Evolutionary conservation across 2,797 vertebrate genomes (phyloP), one percentile per base, ranked within the genome.

Genomic region (Enteromius treurensis): DNA sequence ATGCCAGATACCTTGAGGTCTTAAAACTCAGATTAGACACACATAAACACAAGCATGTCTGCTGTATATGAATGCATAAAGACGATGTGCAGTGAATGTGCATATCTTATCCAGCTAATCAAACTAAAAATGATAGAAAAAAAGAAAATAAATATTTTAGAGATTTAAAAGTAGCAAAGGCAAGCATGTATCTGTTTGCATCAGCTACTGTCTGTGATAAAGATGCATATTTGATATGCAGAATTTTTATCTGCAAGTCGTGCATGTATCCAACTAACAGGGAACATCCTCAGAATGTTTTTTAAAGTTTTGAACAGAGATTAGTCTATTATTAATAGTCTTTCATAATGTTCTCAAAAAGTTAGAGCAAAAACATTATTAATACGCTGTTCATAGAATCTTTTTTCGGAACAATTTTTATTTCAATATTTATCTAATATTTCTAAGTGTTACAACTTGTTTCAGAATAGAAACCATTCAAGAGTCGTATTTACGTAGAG

Each of bases 1-100:
- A 84, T 53, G 82, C 55, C 70, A 84, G 23, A 80, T 58, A 76
- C 78, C 34, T 77, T 49, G 32, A 81, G 75, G 14, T 47, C 40
- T 49, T 40, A 67, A 74, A 19, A 67, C 45, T 70, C 21, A 80
- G 17, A 70, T 71, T 55, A 40, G 23, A 77, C 37, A 64, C 23
- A 81, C 21, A 76, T 37, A 53, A 49, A 76, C 37, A 32, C 55
- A 74, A 32, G 32, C 53, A 42, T 2, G n/a, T n/a, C 64, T 67
- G 42, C 29, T 58, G 70, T 69, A 47, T n/a, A 47, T 67, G 55
- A 58, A 26, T 82, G 34, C 5, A 45, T 19, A 11, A 26, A 58
- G 58, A 55, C 7, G 10, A 32, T 8, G 34, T 55, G 71, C 11
- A 77, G 47, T 47, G 4, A 78, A 19, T 32, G 40, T 78, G 40